These are phyloP conservation scores for Campaea margaritaria DNA, from an alignment of 2,888 invertebrate genomes.

Conservation along the genomic window DNA sequence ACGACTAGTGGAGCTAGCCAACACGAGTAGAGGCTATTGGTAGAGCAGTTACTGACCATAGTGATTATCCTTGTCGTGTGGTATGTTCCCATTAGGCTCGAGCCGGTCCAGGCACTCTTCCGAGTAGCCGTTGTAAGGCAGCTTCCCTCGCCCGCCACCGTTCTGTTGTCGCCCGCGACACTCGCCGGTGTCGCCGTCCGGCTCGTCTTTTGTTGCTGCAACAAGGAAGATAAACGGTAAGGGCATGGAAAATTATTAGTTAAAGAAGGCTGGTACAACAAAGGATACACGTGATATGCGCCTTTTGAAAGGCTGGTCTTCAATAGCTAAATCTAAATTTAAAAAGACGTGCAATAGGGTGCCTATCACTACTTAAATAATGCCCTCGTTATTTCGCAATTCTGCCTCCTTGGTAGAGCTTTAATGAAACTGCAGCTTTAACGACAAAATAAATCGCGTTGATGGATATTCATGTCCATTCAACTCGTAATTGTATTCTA, in stretches of 20 bases:
- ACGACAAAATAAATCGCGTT: slow-evolving; percentile 26
- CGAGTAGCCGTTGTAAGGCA: slow-evolving; percentile 96
- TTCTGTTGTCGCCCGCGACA: slow-evolving; percentile 85
- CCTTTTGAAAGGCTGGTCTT: no score
- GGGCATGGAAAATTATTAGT: background rate
- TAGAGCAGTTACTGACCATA: slow-evolving; percentile 65
- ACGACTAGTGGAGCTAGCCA: no score
- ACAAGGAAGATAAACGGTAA: slow-evolving; percentile 56
- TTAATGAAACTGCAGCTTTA: slow-evolving; percentile 2
- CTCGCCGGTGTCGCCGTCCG: slow-evolving; percentile 85
- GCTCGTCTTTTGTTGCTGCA: slow-evolving; percentile 97
- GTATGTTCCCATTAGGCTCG: slow-evolving; percentile 97
- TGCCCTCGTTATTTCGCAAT: background rate
- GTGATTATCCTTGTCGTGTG: slow-evolving; percentile 91
- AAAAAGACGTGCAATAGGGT: background rate
- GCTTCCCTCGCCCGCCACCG: slow-evolving; percentile 89
- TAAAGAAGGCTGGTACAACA: no score
- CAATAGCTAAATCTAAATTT: no score
- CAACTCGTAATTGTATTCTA: slow-evolving; percentile 34
- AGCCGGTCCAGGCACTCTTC: slow-evolving; percentile 97
- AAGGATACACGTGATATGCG: no score
- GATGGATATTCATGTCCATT: slow-evolving; percentile 27
- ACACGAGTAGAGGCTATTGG: no score
- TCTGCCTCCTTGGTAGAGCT: background rate
- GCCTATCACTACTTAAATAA: background rate